phyloP scores from a whole-genome alignment of 2,797 vertebrate species.

The Xyrichtys novacula region DNA sequence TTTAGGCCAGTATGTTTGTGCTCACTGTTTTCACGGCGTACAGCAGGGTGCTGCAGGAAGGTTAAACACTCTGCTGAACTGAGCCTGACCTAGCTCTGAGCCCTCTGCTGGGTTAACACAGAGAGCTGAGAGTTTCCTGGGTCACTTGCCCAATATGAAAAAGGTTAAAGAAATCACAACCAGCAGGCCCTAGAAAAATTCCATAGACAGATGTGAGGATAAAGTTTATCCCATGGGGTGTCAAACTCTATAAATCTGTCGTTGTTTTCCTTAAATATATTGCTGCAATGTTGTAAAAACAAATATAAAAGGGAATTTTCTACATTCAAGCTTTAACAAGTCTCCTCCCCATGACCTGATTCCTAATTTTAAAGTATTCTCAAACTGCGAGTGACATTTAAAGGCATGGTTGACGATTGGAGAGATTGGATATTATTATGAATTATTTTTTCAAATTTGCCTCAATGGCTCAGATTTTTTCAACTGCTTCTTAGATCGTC shows the following conservation, averaged over 20 bases:
- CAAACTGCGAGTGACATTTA: too few relatives aligned
- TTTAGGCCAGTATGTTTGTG: background rate
- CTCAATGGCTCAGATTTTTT: too few relatives aligned
- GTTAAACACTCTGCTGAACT: constrained; percentile 6
- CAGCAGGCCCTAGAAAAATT: background rate
- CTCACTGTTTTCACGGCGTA: background rate
- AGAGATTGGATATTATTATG: too few relatives aligned
- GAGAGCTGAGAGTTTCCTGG: constrained; percentile 14
- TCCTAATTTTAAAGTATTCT: too few relatives aligned
- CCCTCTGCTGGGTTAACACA: constrained; percentile 13
- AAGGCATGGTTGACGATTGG: too few relatives aligned
- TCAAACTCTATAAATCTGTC: background rate
- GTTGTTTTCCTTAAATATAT: background rate
- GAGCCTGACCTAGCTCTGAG: background rate
- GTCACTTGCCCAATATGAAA: constrained; percentile 20
- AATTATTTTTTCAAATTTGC: too few relatives aligned
- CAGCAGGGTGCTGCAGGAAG: background rate
- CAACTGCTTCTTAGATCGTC: too few relatives aligned
- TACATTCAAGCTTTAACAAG: too few relatives aligned
- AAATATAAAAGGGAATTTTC: too few relatives aligned
- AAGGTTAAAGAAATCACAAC: constrained; percentile 12
- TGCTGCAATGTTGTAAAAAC: background rate
- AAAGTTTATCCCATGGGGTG: too few relatives aligned
- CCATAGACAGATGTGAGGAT: background rate
- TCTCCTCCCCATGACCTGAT: too few relatives aligned